phyloP scores from a whole-genome alignment of 2,888 invertebrate species.

The Acleris literana region DNA sequence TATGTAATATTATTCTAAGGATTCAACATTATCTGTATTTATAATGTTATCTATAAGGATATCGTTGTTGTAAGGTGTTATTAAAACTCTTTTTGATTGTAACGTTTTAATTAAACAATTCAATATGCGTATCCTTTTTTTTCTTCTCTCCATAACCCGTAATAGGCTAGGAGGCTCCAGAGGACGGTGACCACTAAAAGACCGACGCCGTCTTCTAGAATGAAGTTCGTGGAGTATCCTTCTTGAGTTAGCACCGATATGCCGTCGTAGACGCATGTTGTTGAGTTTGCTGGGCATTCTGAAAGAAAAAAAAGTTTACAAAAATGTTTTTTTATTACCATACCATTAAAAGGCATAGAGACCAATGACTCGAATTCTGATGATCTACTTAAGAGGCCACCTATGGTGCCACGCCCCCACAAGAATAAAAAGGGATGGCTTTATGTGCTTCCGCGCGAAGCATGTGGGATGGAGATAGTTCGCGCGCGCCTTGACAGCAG shows the following conservation, averaged over 20 bases:
- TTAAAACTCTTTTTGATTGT: constrained; percentile 16
- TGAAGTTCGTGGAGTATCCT: constrained; percentile 64
- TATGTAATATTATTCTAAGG: neutral
- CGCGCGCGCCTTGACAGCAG: no score
- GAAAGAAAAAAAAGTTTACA: constrained; percentile 38
- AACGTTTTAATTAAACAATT: constrained; percentile 36
- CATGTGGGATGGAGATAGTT: no score
- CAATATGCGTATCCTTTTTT: constrained; percentile 74
- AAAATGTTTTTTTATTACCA: neutral
- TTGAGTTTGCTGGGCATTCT: constrained; percentile 69
- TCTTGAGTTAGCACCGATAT: constrained; percentile 61
- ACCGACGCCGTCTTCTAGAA: constrained; percentile 63
- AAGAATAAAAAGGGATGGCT: no score
- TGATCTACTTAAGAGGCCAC: no score
- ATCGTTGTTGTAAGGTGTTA: constrained; percentile 33
- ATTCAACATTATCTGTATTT: constrained; percentile 20
- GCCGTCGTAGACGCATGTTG: constrained; percentile 62
- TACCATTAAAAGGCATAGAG: no score
- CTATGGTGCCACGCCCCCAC: no score
- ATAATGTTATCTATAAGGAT: constrained; percentile 36
- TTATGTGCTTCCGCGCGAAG: no score
- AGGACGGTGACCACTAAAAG: constrained; percentile 54
- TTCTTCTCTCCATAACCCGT: constrained; percentile 68
- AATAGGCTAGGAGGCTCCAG: constrained; percentile 67
- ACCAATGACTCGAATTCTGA: no score